Evolutionary conservation across 2,113 vertebrate species (phyloP), one percentile per base, ranked within the genome.

Genomic region (Ardeotis arabs): DNA sequence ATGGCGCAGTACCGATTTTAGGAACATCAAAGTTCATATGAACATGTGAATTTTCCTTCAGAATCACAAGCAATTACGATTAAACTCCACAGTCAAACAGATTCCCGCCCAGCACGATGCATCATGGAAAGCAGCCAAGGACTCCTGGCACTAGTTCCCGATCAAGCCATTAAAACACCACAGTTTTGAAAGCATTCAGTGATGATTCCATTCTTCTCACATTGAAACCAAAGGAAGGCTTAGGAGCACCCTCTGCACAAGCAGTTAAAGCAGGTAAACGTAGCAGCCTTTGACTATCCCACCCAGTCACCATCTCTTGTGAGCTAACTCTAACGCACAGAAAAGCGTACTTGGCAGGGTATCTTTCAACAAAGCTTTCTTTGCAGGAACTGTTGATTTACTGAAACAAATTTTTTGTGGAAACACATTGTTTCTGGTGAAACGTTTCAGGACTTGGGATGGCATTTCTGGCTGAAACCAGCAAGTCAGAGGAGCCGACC

Each of bases 391-490:
- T n/a, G 39, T 14, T 18, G 27, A 73, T 66, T 49, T 62, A 77
- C 68, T n/a, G 59, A 58, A 76, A 79, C 16, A 69, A 84, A 15
- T 12, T 33, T 64, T 64, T 58, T 33, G 29, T 0, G 0, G 35
- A 86, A 92, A 77, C 12, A 3, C 0, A 0, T n/a, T 20, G 19
- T 70, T 86, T 86, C 52, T 62, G n/a, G 44, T 37, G 33, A 86
- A 69, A 67, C 41, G 35, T 47, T 84, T 90, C 50, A 80, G 80
- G 27, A 18, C 5, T 25, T 18, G 23, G 28, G 20, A 67, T 70
- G 28, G 82, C 50, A 62, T 37, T 96, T 88, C 78, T 79, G 63
- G 56, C 59, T 66, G 68, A 77, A 92, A 95, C 14, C 12, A 58
- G 63, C 11, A 50, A 73, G 75, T 69, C 37, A 73, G 44, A 60